Evolutionary conservation across 2,888 invertebrate genomes (phyloP).

Genomic region (Cyclophora albipunctata): DNA sequence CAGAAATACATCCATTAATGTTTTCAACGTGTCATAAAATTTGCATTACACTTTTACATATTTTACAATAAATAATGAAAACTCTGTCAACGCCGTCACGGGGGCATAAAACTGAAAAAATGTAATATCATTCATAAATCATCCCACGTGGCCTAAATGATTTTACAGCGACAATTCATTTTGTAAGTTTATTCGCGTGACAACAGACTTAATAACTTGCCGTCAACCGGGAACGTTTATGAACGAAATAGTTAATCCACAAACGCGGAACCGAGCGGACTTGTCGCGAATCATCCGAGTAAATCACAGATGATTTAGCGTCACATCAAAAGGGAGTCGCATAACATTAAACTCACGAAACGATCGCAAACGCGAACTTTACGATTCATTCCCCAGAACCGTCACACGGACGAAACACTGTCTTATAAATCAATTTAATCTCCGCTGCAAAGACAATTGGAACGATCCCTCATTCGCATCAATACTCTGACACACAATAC

Average conservation of each 20-base stretch:
- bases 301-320: slow-evolving; percentile 52
- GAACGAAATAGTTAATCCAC: slow-evolving; percentile 10
- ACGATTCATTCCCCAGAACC: slow-evolving; percentile 54
- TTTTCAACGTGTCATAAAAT: too few species aligned
- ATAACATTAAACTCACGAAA: slow-evolving; percentile 34
- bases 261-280: slow-evolving; percentile 32
- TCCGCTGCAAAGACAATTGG: slow-evolving; percentile 60
- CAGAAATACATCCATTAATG: too few species aligned
- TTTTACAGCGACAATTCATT: too few species aligned
- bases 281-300: slow-evolving; percentile 26
- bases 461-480: slow-evolving; percentile 24
- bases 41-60: too few species aligned
- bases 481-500: slow-evolving; percentile 4
- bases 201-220: too few species aligned
- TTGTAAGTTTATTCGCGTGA: too few species aligned
- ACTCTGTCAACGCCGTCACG: too few species aligned
- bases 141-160: too few species aligned
- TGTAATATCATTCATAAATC: too few species aligned
- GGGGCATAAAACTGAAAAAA: too few species aligned
- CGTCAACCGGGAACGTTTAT: slow-evolving; percentile 1
- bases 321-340: slow-evolving; percentile 51
- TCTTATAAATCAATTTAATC: slow-evolving; percentile 69
- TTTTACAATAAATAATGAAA: too few species aligned
- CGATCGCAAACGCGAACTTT: slow-evolving; percentile 43
- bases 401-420: slow-evolving; percentile 51